Evolutionary conservation across 2,113 vertebrate species (phyloP), one percentile per base, ranked within the genome.

Genomic region (Rhizomys pruinosus): DNA sequence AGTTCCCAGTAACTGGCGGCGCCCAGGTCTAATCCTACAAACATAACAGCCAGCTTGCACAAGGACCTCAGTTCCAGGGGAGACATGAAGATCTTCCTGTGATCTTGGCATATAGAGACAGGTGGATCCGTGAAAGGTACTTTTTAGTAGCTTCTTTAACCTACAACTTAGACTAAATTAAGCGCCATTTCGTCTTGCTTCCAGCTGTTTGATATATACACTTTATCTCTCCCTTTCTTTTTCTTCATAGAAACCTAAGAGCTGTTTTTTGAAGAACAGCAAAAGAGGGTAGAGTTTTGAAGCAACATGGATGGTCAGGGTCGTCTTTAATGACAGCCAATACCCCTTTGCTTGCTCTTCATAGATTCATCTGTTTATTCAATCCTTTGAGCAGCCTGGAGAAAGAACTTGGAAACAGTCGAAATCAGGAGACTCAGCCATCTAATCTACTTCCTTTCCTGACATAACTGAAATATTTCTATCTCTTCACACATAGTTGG

Each of bases 281-380:
- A 95, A 79, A 93, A 92, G 42, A 52, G n/a, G 93, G 55, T 69
- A 76, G 89, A 76, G 55, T 95, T 96, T 85, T 78, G 92, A 80
- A 84, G 84, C 44, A 63, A n/a, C n/a, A n/a, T n/a, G n/a, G n/a
- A n/a, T n/a, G n/a, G n/a, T n/a, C n/a, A n/a, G n/a, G n/a, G n/a
- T n/a, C n/a, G n/a, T 97, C 68, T 92, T 95, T 76, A 95, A 93
- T 88, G 92, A 77, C 92, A 95, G 93, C 37, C 82, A 90, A 4
- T 63, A 47, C 88, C 76, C 47, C 47, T 52, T 52, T 52, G 47
- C 78, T 97, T 47, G n/a, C n/a, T n/a, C n/a, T n/a, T n/a, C n/a
- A n/a, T n/a, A n/a, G n/a, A n/a, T 15, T 37, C 0, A 9, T 87
- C 80, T 88, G 78, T 42, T 94, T 95, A 57, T 47, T 85, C 73